Percentiles rank a stretch among this genome's conserved stretches.
Evolutionary conservation across 2,888 invertebrate genomes (phyloP).

Genomic region (Volucella inanis): DNA sequence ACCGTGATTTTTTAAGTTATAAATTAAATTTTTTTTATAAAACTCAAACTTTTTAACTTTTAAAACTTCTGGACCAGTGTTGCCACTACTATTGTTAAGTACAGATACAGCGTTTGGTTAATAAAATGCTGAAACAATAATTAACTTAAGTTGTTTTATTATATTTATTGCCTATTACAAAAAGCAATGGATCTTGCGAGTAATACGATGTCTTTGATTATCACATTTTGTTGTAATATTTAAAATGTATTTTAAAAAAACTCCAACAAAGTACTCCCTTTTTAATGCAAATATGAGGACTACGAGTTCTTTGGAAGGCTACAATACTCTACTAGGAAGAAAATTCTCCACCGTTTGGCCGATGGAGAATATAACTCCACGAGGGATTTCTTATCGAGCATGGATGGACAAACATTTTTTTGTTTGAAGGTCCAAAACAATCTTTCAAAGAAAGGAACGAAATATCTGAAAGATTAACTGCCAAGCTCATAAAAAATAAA

Average conservation of each 20-base stretch:
- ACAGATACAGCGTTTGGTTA: neutral
- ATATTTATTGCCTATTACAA: neutral
- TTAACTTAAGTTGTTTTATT: slow-evolving; percentile 1
- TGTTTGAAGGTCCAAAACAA: neutral
- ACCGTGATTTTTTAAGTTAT: no score
- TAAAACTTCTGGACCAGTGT: no score
- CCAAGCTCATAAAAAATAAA: neutral
- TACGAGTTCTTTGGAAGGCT: no score
- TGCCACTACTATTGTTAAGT: no score
- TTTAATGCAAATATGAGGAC: no score
- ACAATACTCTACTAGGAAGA: no score
- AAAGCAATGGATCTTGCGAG: slow-evolving; percentile 19
- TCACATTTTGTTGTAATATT: neutral
- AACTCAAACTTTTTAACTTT: no score
- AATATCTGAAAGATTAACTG: neutral
- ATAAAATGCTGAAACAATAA: neutral
- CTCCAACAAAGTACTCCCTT: no score
- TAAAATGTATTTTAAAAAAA: no score
- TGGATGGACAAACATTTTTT: neutral
- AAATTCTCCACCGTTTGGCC: no score
- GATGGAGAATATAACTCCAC: neutral
- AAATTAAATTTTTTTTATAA: no score
- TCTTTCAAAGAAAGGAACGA: neutral
- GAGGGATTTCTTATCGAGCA: neutral
- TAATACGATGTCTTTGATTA: slow-evolving; percentile 9